These are phyloP conservation scores for Oreochromis aureus DNA, from an alignment of 2,113 vertebrate genomes.

Conservation along the genomic window DNA sequence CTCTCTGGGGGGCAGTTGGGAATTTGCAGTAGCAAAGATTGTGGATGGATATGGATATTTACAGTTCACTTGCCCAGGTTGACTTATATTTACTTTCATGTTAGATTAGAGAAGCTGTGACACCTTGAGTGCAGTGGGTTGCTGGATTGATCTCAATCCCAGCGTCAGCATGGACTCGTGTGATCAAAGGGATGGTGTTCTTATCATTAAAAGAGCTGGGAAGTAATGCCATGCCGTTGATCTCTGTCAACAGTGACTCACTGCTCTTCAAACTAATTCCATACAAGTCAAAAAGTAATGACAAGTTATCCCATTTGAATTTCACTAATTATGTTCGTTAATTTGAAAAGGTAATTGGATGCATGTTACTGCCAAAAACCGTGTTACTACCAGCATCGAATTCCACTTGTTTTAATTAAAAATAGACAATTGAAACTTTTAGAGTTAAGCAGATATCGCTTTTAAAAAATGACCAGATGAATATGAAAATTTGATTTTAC, in stretches of 20 bases:
- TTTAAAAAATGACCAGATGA: neutral
- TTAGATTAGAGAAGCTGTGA: neutral
- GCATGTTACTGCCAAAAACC: neutral
- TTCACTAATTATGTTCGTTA: neutral
- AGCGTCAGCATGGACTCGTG: neutral
- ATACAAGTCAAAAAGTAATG: neutral
- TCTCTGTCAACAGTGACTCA: neutral
- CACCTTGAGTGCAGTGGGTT: neutral
- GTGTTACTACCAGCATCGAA: neutral
- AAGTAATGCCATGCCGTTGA: too few relatives aligned
- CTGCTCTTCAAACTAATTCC: neutral
- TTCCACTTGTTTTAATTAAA: neutral
- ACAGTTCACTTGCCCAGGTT: neutral
- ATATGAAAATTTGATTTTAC: neutral
- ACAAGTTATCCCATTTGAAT: neutral
- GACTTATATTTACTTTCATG: neutral
- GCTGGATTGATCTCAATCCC: neutral
- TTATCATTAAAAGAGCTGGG: neutral
- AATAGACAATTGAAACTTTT: neutral
- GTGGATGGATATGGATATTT: neutral
- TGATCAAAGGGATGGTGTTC: neutral
- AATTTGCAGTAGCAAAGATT: neutral
- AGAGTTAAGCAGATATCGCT: neutral
- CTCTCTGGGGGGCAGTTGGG: neutral
- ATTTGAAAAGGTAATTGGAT: neutral